phyloP scores from a whole-genome alignment of 2,113 vertebrate genomes.

The Hiodon tergisus region DNA sequence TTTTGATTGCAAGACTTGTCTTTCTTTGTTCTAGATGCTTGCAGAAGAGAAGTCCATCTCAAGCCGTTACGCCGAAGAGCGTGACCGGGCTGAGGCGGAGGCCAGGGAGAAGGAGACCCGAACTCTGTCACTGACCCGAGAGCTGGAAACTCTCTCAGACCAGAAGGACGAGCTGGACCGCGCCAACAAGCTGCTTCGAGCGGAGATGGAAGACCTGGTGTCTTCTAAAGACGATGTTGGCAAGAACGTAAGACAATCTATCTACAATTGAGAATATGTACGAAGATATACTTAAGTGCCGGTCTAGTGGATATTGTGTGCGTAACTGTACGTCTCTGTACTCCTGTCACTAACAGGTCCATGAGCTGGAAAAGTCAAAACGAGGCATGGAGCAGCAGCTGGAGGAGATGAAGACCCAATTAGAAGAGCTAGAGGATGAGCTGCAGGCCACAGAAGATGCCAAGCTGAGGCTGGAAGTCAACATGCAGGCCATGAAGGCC shows the following conservation, averaged over 20 bases:
- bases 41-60: slow-evolving; percentile 79
- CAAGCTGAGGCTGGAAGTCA: slow-evolving; percentile 93
- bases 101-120: slow-evolving; percentile 80
- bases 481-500: slow-evolving; percentile 94
- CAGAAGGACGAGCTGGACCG: slow-evolving; percentile 82
- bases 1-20: too few species aligned
- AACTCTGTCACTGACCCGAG: slow-evolving; percentile 68
- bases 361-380: slow-evolving; percentile 94
- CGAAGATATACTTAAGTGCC: too few species aligned
- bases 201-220: slow-evolving; percentile 91
- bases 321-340: neutral
- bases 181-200: slow-evolving; percentile 79
- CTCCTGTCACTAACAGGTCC: slow-evolving; percentile 65
- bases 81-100: slow-evolving; percentile 76
- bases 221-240: slow-evolving; percentile 93
- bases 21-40: slow-evolving; percentile 63
- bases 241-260: slow-evolving; percentile 77
- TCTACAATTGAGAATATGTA: neutral
- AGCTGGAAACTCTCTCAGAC: slow-evolving; percentile 76
- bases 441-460: slow-evolving; percentile 94
- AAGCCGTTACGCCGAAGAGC: slow-evolving; percentile 67
- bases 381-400: slow-evolving; percentile 90
- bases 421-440: slow-evolving; percentile 96
- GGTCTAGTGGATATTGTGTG: neutral
- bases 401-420: slow-evolving; percentile 89